A percentile compares a stretch with the other conserved stretches of the same genome.
Evolutionary conservation across 2,113 vertebrate genomes (phyloP).

Genomic region (Chitala chitala): DNA sequence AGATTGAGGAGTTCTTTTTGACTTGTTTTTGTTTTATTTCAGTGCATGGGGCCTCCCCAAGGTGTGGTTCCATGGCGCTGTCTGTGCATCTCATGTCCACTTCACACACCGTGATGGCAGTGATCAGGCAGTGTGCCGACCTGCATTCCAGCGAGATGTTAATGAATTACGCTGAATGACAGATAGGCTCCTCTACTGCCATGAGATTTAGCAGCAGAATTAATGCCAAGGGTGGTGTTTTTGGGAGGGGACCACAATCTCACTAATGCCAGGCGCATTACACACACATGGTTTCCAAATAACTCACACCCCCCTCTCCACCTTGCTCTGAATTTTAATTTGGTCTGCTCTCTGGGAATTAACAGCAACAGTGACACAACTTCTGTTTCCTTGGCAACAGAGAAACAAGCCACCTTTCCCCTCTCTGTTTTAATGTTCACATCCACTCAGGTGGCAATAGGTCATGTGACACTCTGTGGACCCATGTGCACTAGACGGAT

Average conservation of each 20-base stretch:
- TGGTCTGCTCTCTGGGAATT: constrained; percentile 3
- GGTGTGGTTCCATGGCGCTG: neutral
- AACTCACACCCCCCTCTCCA: neutral
- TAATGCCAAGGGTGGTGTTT: neutral
- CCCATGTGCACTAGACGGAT: neutral
- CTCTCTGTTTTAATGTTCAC: neutral
- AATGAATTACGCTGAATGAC: neutral
- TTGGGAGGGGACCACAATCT: neutral
- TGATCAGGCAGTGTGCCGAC: neutral
- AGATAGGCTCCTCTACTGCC: neutral
- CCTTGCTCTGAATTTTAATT: constrained; percentile 17
- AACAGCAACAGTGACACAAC: neutral
- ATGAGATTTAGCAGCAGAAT: neutral
- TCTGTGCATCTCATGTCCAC: neutral
- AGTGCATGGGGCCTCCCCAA: neutral
- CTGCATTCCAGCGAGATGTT: neutral
- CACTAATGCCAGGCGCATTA: neutral
- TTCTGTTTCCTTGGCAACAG: constrained; percentile 16
- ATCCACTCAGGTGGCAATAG: neutral
- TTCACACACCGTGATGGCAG: neutral
- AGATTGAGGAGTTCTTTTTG: too few relatives aligned
- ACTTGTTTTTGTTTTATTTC: too few relatives aligned
- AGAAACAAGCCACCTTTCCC: neutral
- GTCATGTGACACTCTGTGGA: neutral
- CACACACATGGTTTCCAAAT: constrained; percentile 3